These are phyloP conservation scores for Atrina japonica DNA, from an alignment of 2,888 invertebrate species.

Conservation along the genomic window DNA sequence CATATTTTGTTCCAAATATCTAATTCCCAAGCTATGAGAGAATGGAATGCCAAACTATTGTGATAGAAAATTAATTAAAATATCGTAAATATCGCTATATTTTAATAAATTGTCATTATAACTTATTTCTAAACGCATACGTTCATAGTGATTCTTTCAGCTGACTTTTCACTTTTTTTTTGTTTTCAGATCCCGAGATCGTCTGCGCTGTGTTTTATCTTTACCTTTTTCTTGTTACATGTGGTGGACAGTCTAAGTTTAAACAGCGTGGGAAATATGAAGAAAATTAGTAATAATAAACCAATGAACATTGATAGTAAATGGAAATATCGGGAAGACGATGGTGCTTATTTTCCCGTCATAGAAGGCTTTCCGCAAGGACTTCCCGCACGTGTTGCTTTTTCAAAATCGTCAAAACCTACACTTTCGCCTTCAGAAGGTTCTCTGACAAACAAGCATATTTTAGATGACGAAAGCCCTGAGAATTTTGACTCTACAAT, in stretches of 20 bases:
- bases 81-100: too few species aligned
- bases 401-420: constrained; percentile 20
- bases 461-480: background rate
- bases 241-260: background rate
- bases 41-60: too few species aligned
- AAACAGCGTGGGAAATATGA: background rate
- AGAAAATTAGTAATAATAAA: background rate
- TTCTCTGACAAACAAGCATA: background rate
- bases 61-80: too few species aligned
- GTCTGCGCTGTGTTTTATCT: too few species aligned
- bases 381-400: constrained; percentile 35
- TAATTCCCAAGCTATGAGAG: too few species aligned
- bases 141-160: too few species aligned
- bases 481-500: background rate
- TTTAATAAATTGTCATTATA: too few species aligned
- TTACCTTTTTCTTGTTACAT: background rate
- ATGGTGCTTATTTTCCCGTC: constrained; percentile 35
- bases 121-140: too few species aligned
- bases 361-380: constrained; percentile 13
- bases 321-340: constrained; percentile 36
- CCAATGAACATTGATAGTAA: constrained; percentile 4
- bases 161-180: too few species aligned
- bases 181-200: too few species aligned
- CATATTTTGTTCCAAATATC: too few species aligned
- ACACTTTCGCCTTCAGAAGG: constrained; percentile 34